Evolutionary conservation across 2,113 vertebrate genomes (phyloP).

Genomic region (Columba livia): DNA sequence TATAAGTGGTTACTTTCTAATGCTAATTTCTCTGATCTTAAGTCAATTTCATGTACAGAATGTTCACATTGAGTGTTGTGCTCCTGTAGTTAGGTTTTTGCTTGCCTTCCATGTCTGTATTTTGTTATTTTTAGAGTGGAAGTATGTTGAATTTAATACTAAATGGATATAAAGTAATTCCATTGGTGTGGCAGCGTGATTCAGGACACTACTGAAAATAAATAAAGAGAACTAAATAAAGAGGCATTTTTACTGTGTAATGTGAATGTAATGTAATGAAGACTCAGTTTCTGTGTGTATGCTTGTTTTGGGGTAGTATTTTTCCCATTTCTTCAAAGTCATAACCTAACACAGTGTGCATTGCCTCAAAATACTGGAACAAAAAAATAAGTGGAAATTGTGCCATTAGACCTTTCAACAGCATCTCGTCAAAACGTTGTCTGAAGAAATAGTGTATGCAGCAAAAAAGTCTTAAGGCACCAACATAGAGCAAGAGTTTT

Average conservation of each 20-base stretch:
- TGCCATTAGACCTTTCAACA: not conserved
- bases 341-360: not conserved
- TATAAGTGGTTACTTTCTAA: not conserved
- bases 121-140: not conserved
- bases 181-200: not conserved
- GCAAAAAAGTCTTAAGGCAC: not conserved
- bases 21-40: not conserved
- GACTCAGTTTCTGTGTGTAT: not conserved
- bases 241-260: not conserved
- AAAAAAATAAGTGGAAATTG: not conserved
- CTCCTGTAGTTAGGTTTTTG: not conserved
- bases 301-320: not conserved
- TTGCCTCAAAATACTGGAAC: not conserved
- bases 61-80: not conserved
- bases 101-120: not conserved
- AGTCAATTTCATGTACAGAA: not conserved
- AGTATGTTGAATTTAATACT: not conserved
- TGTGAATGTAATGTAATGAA: not conserved
- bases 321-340: not conserved
- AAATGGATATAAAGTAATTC: not conserved
- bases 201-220: not conserved
- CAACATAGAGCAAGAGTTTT: rapidly evolving
- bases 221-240: conserved; percentile 4
- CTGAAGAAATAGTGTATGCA: not conserved
- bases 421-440: not conserved